These are phyloP conservation scores for Larimichthys polyactis DNA, from an alignment of 2,113 vertebrate genomes.

Conservation along the genomic window DNA sequence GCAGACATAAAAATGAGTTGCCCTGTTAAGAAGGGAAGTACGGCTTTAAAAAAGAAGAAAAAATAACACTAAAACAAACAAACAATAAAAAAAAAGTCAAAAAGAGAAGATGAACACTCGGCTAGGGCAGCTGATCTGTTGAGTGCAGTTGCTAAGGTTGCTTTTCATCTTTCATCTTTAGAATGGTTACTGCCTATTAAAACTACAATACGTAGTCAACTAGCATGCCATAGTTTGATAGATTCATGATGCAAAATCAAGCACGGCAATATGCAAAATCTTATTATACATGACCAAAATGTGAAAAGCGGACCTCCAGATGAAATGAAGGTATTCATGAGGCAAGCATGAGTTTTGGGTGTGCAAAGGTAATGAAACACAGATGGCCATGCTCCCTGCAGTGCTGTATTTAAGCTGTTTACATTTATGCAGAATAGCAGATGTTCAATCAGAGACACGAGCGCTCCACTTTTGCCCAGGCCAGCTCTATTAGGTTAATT, in stretches of 20 bases:
- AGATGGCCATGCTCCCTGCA: constrained; percentile 47
- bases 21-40: constrained; percentile 83
- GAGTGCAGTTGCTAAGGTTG: constrained; percentile 78
- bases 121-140: constrained; percentile 60
- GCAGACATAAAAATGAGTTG: constrained; percentile 90
- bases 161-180: not conserved
- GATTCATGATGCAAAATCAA: not conserved
- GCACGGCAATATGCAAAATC: not conserved
- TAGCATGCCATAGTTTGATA: not conserved
- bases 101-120: constrained; percentile 44
- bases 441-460: constrained; percentile 70
- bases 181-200: not conserved
- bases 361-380: constrained; percentile 35
- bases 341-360: not conserved
- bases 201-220: not conserved
- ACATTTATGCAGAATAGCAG: constrained; percentile 62
- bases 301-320: not conserved
- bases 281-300: not conserved
- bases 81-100: constrained; percentile 2
- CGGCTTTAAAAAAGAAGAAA: constrained; percentile 38
- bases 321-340: not conserved
- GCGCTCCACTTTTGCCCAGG: constrained; percentile 34
- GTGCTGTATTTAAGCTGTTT: constrained; percentile 29
- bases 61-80: not conserved
- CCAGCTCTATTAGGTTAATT: constrained; percentile 74